Evolutionary conservation across 2,888 invertebrate genomes (phyloP).

Genomic region (Protophormia terraenovae): DNA sequence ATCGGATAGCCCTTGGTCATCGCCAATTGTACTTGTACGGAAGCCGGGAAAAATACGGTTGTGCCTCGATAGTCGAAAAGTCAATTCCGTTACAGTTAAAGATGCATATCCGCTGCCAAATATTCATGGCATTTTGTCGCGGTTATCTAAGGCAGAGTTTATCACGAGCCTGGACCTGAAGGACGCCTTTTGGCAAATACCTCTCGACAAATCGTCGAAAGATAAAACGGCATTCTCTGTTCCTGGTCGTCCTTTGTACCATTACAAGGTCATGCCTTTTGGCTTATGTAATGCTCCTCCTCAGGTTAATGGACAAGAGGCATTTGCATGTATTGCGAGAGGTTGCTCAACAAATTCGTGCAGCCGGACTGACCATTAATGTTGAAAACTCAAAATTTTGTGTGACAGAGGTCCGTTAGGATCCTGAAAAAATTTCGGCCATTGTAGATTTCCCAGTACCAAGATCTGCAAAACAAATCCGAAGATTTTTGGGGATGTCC

Average conservation of each 20-base stretch:
- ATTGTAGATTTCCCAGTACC: conserved; percentile 50
- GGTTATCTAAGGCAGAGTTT: conserved; percentile 49
- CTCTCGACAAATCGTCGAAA: conserved; percentile 35
- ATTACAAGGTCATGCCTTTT: no score
- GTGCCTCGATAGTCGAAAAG: conserved; percentile 73
- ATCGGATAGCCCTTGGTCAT: conserved; percentile 73
- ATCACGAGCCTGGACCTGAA: conserved; percentile 54
- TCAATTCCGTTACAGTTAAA: conserved; percentile 71
- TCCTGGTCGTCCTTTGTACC: no score
- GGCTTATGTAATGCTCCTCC: no score
- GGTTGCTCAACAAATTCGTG: conserved; percentile 19
- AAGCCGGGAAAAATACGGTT: conserved; percentile 71
- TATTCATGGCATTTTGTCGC: conserved; percentile 61
- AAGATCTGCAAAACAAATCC: conserved; percentile 42
- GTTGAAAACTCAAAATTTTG: conserved; percentile 51
- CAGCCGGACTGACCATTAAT: conserved; percentile 36
- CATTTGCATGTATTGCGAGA: conserved; percentile 29
- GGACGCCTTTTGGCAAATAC: conserved; percentile 62
- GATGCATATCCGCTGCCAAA: conserved; percentile 66
- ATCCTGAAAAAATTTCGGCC: conserved; percentile 52
- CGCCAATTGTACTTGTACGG: conserved; percentile 72
- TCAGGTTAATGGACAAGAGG: no score
- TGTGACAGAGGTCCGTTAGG: conserved; percentile 6
- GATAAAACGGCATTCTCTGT: conserved; percentile 59
- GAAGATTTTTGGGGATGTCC: conserved; percentile 64